Evolutionary conservation across 1,140 invertebrate genomes (phyloP).

Genomic region (Drosophila insularis): DNA sequence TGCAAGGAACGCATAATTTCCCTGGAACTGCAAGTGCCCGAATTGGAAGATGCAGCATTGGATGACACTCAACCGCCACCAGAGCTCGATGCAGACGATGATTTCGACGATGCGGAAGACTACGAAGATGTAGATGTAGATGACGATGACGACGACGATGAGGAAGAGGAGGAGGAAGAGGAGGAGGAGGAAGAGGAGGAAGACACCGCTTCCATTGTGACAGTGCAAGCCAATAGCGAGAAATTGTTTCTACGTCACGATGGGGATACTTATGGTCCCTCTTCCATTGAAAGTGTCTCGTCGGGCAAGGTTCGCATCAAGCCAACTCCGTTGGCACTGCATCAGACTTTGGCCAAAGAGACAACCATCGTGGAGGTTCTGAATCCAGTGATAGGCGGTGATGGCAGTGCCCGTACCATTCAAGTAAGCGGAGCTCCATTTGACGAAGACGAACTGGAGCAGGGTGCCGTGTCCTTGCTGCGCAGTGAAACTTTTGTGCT

Average conservation of each 20-base stretch:
- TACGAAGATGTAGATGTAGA: conserved; percentile 30
- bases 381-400: conserved; percentile 78
- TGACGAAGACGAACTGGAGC: conserved; percentile 47
- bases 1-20: conserved; percentile 94
- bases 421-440: conserved; percentile 71
- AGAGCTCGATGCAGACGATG: conserved; percentile 47
- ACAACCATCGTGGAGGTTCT: conserved; percentile 81
- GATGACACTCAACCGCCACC: conserved; percentile 67
- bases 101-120: conserved; percentile 48
- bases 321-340: conserved; percentile 62
- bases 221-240: conserved; percentile 75
- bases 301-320: conserved; percentile 75
- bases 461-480: conserved; percentile 53
- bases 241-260: conserved; percentile 77
- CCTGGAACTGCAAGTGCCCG: conserved; percentile 86
- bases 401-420: conserved; percentile 73
- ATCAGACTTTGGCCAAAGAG: conserved; percentile 78
- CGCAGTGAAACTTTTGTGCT: conserved; percentile 79
- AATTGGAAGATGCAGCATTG: conserved; percentile 12
- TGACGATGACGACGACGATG: conserved; percentile 44
- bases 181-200: conserved; percentile 78
- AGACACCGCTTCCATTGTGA: conserved; percentile 80
- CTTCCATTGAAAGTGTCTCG: conserved; percentile 73
- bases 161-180: conserved; percentile 49
- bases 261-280: conserved; percentile 67